Conservation (phyloP, 2,888 invertebrate species). For the Lordiphosa andalusiaca region DNA sequence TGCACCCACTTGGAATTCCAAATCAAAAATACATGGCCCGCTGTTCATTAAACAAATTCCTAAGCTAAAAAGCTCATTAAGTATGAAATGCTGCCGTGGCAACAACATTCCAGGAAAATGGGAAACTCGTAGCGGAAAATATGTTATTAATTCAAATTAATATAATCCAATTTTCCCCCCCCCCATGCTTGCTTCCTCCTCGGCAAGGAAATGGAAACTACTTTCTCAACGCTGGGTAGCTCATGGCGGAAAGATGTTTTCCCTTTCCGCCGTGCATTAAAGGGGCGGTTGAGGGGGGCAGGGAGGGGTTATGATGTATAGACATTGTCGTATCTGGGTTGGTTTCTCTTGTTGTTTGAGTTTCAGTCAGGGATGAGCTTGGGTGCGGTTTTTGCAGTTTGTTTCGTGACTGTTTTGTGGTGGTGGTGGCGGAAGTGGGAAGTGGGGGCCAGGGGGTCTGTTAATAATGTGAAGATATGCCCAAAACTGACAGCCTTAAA, state of each 20-base stretch:
- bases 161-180: conserved; percentile 67
- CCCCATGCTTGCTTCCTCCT: conserved; percentile 1
- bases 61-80: conserved; percentile 64
- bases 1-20: conserved; percentile 22
- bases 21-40: conserved; percentile 10
- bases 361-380: conserved; percentile 3
- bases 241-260: conserved; percentile 51
- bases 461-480: conserved; percentile 62
- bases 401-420: conserved; percentile 20
- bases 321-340: conserved; percentile 53
- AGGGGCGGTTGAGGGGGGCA: neutral
- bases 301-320: conserved; percentile 52
- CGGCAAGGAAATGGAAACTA: conserved; percentile 64
- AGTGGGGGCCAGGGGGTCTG: neutral
- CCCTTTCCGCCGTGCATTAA: conserved; percentile 30
- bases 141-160: conserved; percentile 79
- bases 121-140: conserved; percentile 61
- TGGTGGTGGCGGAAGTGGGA: neutral
- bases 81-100: conserved; percentile 21
- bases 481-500: conserved; percentile 55
- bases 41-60: conserved; percentile 45
- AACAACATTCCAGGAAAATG: conserved; percentile 27
- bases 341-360: conserved; percentile 5
- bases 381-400: conserved; percentile 39
- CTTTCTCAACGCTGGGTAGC: conserved; percentile 47